A percentile compares a stretch with the other conserved stretches of the same genome.
These are phyloP conservation scores for Mormyrus iriodes DNA, from an alignment of 2,113 vertebrate species.

Conservation along the genomic window DNA sequence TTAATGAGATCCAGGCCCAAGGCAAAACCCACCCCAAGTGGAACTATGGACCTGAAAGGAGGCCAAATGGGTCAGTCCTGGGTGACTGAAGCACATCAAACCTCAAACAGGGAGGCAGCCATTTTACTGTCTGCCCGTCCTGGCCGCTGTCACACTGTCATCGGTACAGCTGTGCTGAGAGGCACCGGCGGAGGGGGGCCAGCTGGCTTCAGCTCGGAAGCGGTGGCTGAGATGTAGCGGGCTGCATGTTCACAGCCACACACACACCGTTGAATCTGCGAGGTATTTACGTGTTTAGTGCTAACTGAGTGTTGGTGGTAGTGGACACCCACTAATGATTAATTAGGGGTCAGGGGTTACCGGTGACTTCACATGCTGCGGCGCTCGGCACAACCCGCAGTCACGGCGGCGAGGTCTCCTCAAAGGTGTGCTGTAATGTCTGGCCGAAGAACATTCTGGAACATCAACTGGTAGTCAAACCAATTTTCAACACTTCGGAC, in stretches of 20 bases:
- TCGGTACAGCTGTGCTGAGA: neutral
- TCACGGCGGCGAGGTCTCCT: neutral
- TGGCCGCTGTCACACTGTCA: neutral
- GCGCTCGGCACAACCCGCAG: neutral
- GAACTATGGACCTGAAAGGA: conserved; percentile 14
- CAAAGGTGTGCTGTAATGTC: neutral
- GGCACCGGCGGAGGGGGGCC: neutral
- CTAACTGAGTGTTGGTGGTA: neutral
- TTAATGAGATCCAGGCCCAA: conserved; percentile 11
- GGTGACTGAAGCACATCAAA: neutral
- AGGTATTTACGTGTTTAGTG: neutral
- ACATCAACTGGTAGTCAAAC: neutral
- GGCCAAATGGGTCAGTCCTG: neutral
- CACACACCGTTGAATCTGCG: neutral
- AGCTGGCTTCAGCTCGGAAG: neutral
- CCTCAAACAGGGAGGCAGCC: neutral
- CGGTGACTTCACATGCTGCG: neutral
- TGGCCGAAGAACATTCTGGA: neutral
- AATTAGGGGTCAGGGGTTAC: conserved; percentile 3
- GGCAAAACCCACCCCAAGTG: neutral
- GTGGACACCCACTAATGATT: neutral
- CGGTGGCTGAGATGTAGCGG: neutral
- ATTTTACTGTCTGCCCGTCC: neutral
- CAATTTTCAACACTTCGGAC: neutral
- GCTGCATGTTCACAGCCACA: neutral